These are phyloP conservation scores for Malacoraja senta DNA, from an alignment of 2,797 vertebrate species.

Conservation along the genomic window DNA sequence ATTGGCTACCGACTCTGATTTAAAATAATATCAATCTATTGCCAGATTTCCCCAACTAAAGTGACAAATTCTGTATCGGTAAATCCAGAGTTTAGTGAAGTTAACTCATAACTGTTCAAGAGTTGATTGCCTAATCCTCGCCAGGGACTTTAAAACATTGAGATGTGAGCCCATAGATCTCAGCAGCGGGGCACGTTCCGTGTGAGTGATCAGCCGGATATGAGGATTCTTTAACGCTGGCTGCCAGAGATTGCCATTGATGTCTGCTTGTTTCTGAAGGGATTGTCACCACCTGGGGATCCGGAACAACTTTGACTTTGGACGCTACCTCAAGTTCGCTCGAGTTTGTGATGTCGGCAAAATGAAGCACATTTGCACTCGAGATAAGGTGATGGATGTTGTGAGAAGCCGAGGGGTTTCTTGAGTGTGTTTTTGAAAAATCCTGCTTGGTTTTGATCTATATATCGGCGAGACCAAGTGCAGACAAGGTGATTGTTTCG, in stretches of 20 bases:
- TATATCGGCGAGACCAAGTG: too few relatives aligned
- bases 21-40: too few relatives aligned
- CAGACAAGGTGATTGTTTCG: too few relatives aligned
- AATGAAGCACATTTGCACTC: constrained; percentile 75
- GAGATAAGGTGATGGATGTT: constrained; percentile 74
- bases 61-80: too few relatives aligned
- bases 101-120: too few relatives aligned
- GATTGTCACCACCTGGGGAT: constrained; percentile 91
- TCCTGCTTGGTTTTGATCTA: too few relatives aligned
- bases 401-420: background rate
- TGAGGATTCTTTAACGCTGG: background rate
- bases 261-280: constrained; percentile 53
- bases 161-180: background rate
- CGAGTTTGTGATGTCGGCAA: constrained; percentile 74
- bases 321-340: constrained; percentile 77
- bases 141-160: background rate
- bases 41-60: too few relatives aligned
- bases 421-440: background rate
- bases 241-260: background rate
- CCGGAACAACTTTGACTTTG: constrained; percentile 87
- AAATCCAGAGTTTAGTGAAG: too few relatives aligned
- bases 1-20: too few relatives aligned
- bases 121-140: too few relatives aligned
- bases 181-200: too few relatives aligned
- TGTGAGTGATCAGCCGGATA: background rate